Evolutionary conservation across 2,113 vertebrate species (phyloP).

Genomic region (Talpa occidentalis): DNA sequence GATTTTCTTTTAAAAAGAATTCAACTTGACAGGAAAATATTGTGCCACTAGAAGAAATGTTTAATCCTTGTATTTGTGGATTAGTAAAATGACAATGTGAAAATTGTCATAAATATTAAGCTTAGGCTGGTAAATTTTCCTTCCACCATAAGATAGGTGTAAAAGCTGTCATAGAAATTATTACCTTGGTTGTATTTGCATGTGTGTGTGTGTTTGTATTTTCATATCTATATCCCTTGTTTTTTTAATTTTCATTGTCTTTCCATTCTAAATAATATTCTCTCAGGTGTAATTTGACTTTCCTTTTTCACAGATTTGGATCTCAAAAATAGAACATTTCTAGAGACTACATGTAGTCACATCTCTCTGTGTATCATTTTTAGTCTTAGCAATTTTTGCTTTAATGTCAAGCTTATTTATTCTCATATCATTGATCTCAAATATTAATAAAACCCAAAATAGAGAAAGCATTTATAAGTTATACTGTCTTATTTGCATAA

Average conservation of each 20-base stretch:
- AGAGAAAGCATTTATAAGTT: background rate
- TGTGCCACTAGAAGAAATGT: conserved; percentile 60
- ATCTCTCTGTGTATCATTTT: background rate
- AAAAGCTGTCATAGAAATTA: background rate
- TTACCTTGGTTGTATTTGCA: background rate
- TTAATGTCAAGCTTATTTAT: background rate
- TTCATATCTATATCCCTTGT: background rate
- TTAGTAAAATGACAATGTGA: conserved; percentile 65
- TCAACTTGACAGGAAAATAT: conserved; percentile 64
- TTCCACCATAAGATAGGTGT: background rate
- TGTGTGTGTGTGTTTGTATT: background rate
- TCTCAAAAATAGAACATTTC: background rate
- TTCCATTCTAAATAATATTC: background rate
- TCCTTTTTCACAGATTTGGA: background rate
- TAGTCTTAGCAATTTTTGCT: background rate
- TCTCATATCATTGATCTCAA: background rate
- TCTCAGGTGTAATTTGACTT: background rate
- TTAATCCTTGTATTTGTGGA: conserved; percentile 66
- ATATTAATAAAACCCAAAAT: background rate
- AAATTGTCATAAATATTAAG: conserved; percentile 62
- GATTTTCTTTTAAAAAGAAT: conserved; percentile 64
- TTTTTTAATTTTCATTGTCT: background rate
- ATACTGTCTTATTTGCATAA: background rate
- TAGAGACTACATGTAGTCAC: background rate
- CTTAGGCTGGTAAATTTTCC: conserved; percentile 42